phyloP scores from a whole-genome alignment of 2,888 invertebrate species.

The Alloplasta piceator region DNA sequence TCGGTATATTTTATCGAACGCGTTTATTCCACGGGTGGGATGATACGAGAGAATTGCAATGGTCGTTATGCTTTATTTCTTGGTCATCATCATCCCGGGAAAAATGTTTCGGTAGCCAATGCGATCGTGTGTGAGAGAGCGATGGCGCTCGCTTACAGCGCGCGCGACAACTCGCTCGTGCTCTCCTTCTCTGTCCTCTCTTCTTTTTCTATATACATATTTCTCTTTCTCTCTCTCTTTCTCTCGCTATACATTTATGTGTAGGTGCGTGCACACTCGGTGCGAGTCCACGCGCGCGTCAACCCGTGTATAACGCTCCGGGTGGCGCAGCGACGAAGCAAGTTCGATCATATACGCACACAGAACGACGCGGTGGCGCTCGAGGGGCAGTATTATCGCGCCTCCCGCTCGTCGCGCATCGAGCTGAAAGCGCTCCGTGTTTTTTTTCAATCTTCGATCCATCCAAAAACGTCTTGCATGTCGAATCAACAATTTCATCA shows the following conservation, averaged over 20 bases:
- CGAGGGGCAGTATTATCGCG: slow-evolving; percentile 56
- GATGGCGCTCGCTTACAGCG: too few species aligned
- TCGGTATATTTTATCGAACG: too few species aligned
- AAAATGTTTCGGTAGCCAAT: too few species aligned
- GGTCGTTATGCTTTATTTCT: too few species aligned
- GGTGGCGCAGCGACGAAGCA: slow-evolving; percentile 59
- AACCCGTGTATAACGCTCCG: slow-evolving; percentile 53
- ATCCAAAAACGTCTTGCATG: not conserved
- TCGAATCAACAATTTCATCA: not conserved
- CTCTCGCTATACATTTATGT: not conserved
- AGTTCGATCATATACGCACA: slow-evolving; percentile 63
- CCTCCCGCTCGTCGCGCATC: slow-evolving; percentile 49
- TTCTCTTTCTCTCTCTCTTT: not conserved
- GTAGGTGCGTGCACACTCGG: slow-evolving; percentile 14
- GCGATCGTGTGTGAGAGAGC: too few species aligned
- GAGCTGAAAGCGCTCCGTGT: slow-evolving; percentile 1
- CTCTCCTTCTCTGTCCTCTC: too few species aligned
- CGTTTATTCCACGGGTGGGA: too few species aligned
- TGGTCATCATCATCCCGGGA: too few species aligned
- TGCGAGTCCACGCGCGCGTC: slow-evolving; percentile 45
- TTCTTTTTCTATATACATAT: too few species aligned
- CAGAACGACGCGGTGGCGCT: slow-evolving; percentile 43
- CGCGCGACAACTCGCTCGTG: too few species aligned
- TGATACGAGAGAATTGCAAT: too few species aligned
- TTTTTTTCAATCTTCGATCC: not conserved